Evolutionary conservation across 30 jellyfish, hydroid and myxozoan species (phyloP).

Genomic region (Catostylus mosaicus): DNA sequence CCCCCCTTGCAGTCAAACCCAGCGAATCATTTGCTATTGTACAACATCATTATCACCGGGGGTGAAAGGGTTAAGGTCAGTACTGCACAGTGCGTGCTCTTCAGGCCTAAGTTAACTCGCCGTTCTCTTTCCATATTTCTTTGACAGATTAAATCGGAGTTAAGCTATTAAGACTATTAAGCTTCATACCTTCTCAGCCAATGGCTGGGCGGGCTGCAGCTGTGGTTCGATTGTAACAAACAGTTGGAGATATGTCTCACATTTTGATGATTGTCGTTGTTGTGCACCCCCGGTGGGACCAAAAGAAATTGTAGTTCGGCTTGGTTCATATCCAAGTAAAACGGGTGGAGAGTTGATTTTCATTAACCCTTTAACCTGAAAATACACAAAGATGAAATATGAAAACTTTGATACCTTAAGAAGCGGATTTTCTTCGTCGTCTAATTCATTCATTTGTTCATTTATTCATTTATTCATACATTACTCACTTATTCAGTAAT

Average conservation of each 20-base stretch:
- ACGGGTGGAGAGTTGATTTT: constrained; percentile 90
- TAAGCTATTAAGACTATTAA: not conserved
- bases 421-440: not conserved
- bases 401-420: not conserved
- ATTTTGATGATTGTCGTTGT: constrained; percentile 22
- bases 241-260: constrained; percentile 76
- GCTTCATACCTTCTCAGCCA: constrained; percentile 85
- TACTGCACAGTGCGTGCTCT: not conserved
- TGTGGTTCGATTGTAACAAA: constrained; percentile 96
- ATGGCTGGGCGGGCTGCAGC: constrained; percentile 97
- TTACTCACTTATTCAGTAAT: too few species aligned
- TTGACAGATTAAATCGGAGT: too few species aligned
- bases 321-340: constrained; percentile 83
- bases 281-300: constrained; percentile 30
- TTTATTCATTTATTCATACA: too few species aligned
- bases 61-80: too few species aligned
- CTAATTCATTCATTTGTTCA: too few species aligned
- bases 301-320: constrained; percentile 9
- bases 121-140: too few species aligned
- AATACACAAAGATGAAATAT: not conserved
- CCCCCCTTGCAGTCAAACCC: too few species aligned
- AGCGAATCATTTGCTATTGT: too few species aligned
- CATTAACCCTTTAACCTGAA: constrained; percentile 91
- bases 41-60: too few species aligned
- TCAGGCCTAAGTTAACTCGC: not conserved